A percentile compares a stretch with the other conserved stretches of the same genome.
Evolutionary conservation across 2,113 vertebrate genomes (phyloP).

Genomic region (Paradoxurus hermaphroditus): DNA sequence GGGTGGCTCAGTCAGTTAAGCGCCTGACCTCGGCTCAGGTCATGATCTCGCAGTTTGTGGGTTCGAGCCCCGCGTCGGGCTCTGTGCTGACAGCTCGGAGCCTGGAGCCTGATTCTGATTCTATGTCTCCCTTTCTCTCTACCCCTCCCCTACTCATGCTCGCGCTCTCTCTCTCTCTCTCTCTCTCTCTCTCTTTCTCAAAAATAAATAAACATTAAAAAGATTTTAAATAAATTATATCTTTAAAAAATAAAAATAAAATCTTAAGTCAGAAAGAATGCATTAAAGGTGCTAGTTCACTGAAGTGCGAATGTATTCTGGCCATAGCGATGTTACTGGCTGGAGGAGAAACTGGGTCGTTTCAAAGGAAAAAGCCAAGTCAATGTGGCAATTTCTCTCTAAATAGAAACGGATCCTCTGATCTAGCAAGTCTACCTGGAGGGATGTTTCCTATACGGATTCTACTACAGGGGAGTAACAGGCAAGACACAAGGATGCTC

Average conservation of each 20-base stretch:
- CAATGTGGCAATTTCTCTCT: neutral
- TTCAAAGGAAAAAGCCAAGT: neutral
- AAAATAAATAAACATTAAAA: no score
- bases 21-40: no score
- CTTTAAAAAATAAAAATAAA: neutral
- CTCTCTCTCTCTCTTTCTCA: no score
- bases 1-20: no score
- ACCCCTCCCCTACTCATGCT: no score
- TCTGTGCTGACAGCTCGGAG: no score
- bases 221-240: neutral
- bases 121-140: no score
- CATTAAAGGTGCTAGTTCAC: neutral
- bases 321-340: neutral
- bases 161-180: no score
- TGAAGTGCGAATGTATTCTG: neutral
- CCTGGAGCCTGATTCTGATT: no score
- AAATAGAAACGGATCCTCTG: neutral
- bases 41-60: no score
- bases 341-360: neutral
- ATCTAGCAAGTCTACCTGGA: neutral
- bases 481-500: neutral
- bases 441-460: fast-evolving
- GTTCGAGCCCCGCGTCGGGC: no score
- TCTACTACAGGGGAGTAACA: fast-evolving
- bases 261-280: neutral